Base-by-base conservation (phyloP, 2,888 invertebrate genomes). In the Phyllotreta cruciferae region DNA sequence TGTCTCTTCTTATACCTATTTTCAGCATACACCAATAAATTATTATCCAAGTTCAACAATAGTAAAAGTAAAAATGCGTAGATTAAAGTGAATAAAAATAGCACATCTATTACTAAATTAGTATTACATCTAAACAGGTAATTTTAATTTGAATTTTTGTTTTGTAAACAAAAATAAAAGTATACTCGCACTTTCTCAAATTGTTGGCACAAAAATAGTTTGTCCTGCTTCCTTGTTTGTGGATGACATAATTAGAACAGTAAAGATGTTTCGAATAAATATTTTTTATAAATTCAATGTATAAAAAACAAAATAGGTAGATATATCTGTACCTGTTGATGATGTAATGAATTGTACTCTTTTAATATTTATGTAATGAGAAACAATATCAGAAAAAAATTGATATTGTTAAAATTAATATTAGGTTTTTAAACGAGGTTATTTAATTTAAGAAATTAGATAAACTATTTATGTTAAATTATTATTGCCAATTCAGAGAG, bases 201-300 rank as follows among this genome's bases (percentile, higher is more conserved):
- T 47, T 49, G 24, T 57, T 57, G 57, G 57, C 57, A 57, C 57
- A 47, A 57, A 10, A 37, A 36, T 55, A 55, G 42, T 55, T 42
- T 55, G 34, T 39, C 34, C 24, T 10, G n/a, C 39, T n/a, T 41
- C 6, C 14, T 44, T 35, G 44, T 44, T 42, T 45, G 14, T 44
- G 11, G 13, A 11, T 56, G 56, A 56, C 47, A 56, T 14, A 9
- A 45, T 45, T 47, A 47, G 37, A 44, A 14, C 38, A 37, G 41
- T 13, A 45, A 47, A 56, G 10, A 37, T 11, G 37, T 37, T 52
- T 52, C 10, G 4, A 38, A 38, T 47, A 49, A 13, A 37, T 56
- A 56, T 55, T 55, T 42, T 55, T 41, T 14, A 34, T 11, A 11
- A 41, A 24, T 54, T 39, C 10, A 4, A 11, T 37, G 3, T 13